phyloP scores from a whole-genome alignment of 2,113 vertebrate genomes.

The Otolemur garnettii region DNA sequence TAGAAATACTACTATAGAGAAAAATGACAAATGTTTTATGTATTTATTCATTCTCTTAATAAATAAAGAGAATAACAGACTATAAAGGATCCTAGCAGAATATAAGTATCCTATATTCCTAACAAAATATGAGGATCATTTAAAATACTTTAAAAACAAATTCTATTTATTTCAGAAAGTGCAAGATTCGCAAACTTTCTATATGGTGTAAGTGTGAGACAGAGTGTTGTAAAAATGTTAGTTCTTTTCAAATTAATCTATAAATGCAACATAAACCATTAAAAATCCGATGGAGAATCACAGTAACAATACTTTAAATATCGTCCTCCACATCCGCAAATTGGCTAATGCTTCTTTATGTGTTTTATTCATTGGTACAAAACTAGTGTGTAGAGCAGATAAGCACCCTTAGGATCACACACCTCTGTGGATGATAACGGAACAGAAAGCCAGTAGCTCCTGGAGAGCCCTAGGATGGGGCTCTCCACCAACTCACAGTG shows the following conservation, averaged over 20 bases:
- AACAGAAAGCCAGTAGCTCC: neutral
- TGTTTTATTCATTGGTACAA: neutral
- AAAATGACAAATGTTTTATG: neutral
- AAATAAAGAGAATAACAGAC: neutral
- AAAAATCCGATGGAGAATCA: neutral
- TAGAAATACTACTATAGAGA: neutral
- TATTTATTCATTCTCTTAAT: neutral
- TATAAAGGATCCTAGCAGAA: neutral
- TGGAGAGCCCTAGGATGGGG: too few relatives aligned
- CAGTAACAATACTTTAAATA: neutral
- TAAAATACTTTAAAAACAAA: neutral
- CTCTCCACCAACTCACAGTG: too few relatives aligned
- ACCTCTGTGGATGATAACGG: neutral
- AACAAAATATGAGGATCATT: neutral
- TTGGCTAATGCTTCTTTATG: neutral
- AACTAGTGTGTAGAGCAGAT: neutral
- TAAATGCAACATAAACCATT: neutral
- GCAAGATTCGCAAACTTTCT: neutral
- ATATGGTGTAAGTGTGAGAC: neutral
- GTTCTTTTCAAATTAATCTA: neutral
- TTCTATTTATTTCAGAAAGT: neutral
- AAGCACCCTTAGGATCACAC: neutral
- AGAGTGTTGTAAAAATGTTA: neutral
- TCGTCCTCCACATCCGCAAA: neutral
- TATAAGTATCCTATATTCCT: neutral